Evolutionary conservation across 2,888 invertebrate genomes (phyloP).

Genomic region (Acrocyrtus sp.): DNA sequence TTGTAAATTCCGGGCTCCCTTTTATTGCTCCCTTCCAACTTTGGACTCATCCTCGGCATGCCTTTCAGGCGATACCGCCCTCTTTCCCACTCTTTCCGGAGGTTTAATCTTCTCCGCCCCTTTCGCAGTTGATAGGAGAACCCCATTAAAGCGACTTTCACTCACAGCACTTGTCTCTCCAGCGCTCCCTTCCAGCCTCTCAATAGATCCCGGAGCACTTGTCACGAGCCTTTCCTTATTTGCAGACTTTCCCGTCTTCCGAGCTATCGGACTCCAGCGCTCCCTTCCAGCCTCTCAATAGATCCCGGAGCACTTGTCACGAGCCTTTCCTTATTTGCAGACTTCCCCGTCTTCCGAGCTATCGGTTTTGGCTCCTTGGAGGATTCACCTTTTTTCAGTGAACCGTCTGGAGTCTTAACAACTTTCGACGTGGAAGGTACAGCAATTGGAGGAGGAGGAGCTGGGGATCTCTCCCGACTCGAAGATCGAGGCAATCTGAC

Average conservation of each 20-base stretch:
- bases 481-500: neutral
- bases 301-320: neutral
- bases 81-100: conserved; percentile 23
- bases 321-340: neutral
- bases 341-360: neutral
- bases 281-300: neutral
- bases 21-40: neutral
- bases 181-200: neutral
- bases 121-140: conserved; percentile 15
- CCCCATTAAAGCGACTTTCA: conserved; percentile 39
- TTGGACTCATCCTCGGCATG: neutral
- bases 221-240: conserved; percentile 2
- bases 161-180: neutral
- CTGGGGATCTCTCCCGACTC: neutral
- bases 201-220: neutral
- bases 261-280: neutral
- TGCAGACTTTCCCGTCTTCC: neutral
- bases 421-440: conserved; percentile 1
- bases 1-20: neutral
- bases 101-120: conserved; percentile 18
- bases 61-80: neutral
- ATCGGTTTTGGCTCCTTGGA: neutral
- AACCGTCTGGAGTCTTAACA: neutral
- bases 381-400: conserved; percentile 1
- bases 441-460: neutral